Base-by-base conservation (phyloP, 2,888 invertebrate species). In the Trichopria drosophilae region DNA sequence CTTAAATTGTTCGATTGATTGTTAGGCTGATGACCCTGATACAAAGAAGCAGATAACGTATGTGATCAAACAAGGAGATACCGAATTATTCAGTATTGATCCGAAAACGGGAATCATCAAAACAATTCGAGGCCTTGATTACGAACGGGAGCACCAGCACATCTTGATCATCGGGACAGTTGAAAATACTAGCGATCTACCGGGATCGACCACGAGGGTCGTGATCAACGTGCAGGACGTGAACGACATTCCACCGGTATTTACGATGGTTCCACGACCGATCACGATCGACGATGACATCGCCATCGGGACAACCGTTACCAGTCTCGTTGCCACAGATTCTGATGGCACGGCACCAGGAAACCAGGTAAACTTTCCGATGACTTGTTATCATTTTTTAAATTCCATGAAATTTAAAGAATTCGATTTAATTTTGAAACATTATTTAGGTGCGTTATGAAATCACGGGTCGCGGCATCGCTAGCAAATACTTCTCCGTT, bases 161-260 rank as follows among this genome's bases (percentile, higher is more conserved):
- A 83, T 87, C 49, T 75, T 94, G 1, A 77, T 88, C 2, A 82
- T 93, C 2, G 93, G 93, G 0, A 93, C 93, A 0, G 80, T 87
- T 53, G 93, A 93, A 71, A 93, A 93, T 66, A 83, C 81, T 55
- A 83, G 82, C 0, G 82, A 84, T 18, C 79, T 78, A 2, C 79
- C 82, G 0, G 88, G 87, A 0, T 84, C 90, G 24, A 88, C 86
- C 0, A 86, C 91, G 3, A 86, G 84, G 55, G 86, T 90, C 3
- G 79, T 85, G 45, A 78, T 90, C 23, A 79, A 85, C 55, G 88
- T 89, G 45, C 84, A 86, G 79, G 93, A 93, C 72, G 84, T 87
- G 58, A 93, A 93, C 73, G 93, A 94, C 75, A 87, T 91, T 61
- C 85, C 91, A 0, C 93, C 93, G 5, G 86, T 91, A 41, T 93